These are phyloP conservation scores for Porites lutea DNA, from an alignment of 64 coral and sea anemone genomes.

Conservation along the genomic window DNA sequence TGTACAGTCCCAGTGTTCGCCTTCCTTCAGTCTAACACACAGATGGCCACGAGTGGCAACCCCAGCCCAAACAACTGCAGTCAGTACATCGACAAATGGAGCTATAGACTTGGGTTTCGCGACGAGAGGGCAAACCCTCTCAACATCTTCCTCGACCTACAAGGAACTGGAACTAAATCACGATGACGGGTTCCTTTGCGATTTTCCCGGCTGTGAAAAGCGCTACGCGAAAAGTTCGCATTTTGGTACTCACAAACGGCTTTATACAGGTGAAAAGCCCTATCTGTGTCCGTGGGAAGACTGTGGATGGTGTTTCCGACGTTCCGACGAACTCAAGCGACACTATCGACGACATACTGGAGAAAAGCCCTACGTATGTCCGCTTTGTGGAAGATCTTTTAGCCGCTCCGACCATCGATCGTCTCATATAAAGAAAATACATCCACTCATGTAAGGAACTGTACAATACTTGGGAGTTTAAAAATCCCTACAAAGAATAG, in stretches of 20 bases:
- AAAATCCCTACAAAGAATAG: no score
- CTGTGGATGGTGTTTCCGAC: conserved; percentile 89
- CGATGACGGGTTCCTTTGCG: conserved; percentile 64
- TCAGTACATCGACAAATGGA: background rate
- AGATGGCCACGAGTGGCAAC: conserved; percentile 30
- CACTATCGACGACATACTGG: conserved; percentile 93
- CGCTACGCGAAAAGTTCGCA: conserved; percentile 87
- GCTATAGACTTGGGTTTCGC: background rate
- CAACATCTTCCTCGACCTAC: background rate
- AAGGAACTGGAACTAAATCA: conserved; percentile 30
- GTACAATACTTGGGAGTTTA: background rate
- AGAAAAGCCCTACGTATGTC: conserved; percentile 90
- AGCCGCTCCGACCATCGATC: conserved; percentile 91
- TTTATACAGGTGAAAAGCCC: conserved; percentile 85
- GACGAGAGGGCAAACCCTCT: conserved; percentile 1
- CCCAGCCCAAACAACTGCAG: background rate
- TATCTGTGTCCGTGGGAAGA: conserved; percentile 89
- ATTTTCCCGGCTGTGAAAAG: conserved; percentile 90
- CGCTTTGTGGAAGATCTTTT: conserved; percentile 90
- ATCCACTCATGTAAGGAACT: conserved; percentile 53
- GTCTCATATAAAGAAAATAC: conserved; percentile 92
- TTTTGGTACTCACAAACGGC: conserved; percentile 77
- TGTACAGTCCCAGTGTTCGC: background rate
- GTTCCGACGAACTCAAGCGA: conserved; percentile 89
- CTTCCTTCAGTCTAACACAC: conserved; percentile 1